Evolutionary conservation across 2,113 vertebrate species (phyloP).

Genomic region (Dinomys branickii): DNA sequence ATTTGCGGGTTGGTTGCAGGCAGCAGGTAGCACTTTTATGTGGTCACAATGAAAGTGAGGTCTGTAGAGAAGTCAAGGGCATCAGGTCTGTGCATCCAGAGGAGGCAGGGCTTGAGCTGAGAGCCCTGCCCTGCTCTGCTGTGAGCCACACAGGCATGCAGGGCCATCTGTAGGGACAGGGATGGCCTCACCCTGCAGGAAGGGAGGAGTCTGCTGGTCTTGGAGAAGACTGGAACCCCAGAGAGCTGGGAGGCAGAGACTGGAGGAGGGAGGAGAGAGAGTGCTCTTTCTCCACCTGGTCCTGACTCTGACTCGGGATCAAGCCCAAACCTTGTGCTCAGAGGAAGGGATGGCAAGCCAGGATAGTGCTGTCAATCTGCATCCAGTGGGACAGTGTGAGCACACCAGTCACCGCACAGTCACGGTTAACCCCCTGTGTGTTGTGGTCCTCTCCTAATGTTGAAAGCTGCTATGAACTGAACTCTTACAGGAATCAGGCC

Average conservation of each 20-base stretch:
- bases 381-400: background rate
- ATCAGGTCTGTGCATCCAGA: too few relatives aligned
- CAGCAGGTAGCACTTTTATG: background rate
- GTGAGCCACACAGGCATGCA: background rate
- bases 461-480: background rate
- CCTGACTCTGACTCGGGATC: background rate
- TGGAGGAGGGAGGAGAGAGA: background rate
- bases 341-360: rapidly evolving
- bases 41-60: rapidly evolving
- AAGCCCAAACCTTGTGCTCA: background rate
- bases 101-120: background rate
- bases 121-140: background rate
- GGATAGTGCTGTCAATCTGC: background rate
- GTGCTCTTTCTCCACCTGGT: background rate
- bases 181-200: background rate
- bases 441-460: background rate
- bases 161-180: background rate
- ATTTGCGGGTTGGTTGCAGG: background rate
- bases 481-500: background rate
- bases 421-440: background rate
- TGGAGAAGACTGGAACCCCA: rapidly evolving
- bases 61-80: background rate
- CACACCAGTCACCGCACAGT: background rate
- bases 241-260: background rate
- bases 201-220: background rate